A percentile compares a stretch with the other conserved stretches of the same genome.
These are phyloP conservation scores for Agrotis segetum DNA, from an alignment of 2,888 invertebrate genomes.

Conservation along the genomic window DNA sequence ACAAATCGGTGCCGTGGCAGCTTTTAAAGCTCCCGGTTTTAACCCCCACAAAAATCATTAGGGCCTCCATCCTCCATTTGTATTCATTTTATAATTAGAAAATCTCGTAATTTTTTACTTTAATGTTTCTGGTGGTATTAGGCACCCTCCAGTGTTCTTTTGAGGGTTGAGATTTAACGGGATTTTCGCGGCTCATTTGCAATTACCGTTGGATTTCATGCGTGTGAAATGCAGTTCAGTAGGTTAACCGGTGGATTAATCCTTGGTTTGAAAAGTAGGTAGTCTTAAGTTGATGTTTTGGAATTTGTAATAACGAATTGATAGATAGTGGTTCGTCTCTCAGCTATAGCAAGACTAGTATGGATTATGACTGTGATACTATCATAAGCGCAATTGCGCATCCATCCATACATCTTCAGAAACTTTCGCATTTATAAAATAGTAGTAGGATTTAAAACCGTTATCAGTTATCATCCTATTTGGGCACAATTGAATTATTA, in stretches of 20 bases:
- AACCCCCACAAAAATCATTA: slow-evolving; percentile 39
- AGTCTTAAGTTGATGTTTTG: background rate
- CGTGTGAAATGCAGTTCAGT: slow-evolving; percentile 19
- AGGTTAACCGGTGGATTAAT: slow-evolving; percentile 4
- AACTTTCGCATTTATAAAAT: too few species aligned
- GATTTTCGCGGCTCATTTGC: slow-evolving; percentile 29
- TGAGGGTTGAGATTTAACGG: slow-evolving; percentile 42
- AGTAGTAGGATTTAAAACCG: too few species aligned
- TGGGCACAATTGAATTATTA: background rate
- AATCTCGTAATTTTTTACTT: slow-evolving; percentile 40
- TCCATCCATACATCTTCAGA: too few species aligned
- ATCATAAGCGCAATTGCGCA: too few species aligned
- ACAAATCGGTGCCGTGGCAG: slow-evolving; percentile 47
- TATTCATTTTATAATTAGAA: slow-evolving; percentile 52
- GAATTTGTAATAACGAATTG: background rate
- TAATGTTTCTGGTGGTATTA: slow-evolving; percentile 13
- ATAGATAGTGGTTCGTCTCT: background rate
- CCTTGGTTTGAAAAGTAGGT: slow-evolving; percentile 7
- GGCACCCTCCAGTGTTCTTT: slow-evolving; percentile 7
- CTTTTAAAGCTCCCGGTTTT: slow-evolving; percentile 38
- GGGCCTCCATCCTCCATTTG: slow-evolving; percentile 27
- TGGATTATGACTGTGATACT: too few species aligned
- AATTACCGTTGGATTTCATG: slow-evolving; percentile 42
- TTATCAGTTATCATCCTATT: background rate
- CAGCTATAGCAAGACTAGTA: background rate